Conservation (phyloP, 1,140 invertebrate species). For the Lutraria rhynchaena region DNA sequence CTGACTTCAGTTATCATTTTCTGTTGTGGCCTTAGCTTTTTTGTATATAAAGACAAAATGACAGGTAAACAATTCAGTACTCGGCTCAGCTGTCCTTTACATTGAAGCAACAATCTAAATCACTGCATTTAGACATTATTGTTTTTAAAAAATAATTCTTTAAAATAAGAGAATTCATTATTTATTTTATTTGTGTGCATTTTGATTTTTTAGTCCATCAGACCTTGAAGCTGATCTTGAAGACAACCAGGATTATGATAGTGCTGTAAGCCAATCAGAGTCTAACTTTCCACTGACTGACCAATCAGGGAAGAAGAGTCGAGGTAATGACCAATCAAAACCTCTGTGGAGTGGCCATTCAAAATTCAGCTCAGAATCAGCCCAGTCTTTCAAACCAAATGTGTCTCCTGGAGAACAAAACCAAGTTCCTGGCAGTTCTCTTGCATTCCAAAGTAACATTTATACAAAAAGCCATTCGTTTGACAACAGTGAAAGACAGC, state of each 20-base stretch:
- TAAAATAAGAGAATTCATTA: too few species aligned
- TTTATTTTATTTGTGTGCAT: too few species aligned
- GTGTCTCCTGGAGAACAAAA: constrained; percentile 21
- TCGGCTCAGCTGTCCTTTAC: too few species aligned
- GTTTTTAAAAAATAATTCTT: too few species aligned
- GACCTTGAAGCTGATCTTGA: constrained; percentile 87
- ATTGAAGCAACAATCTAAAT: too few species aligned
- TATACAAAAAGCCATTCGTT: neutral
- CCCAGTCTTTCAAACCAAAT: constrained; percentile 50
- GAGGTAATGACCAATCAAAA: constrained; percentile 15
- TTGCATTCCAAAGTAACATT: constrained; percentile 28
- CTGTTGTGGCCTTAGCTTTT: too few species aligned
- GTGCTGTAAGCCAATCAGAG: constrained; percentile 81
- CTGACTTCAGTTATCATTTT: too few species aligned
- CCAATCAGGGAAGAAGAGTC: constrained; percentile 66
- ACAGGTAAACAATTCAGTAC: too few species aligned
- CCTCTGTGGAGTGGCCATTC: constrained; percentile 40
- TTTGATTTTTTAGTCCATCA: constrained; percentile 82
- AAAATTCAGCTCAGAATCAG: constrained; percentile 50
- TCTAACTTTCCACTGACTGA: constrained; percentile 79
- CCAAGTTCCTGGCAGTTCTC: neutral
- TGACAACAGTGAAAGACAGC: constrained; percentile 28
- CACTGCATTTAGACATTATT: too few species aligned
- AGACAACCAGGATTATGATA: constrained; percentile 85
- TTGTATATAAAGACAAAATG: too few species aligned